These are phyloP conservation scores for Teleogryllus oceanicus DNA, from an alignment of 2,888 invertebrate species.

Conservation along the genomic window DNA sequence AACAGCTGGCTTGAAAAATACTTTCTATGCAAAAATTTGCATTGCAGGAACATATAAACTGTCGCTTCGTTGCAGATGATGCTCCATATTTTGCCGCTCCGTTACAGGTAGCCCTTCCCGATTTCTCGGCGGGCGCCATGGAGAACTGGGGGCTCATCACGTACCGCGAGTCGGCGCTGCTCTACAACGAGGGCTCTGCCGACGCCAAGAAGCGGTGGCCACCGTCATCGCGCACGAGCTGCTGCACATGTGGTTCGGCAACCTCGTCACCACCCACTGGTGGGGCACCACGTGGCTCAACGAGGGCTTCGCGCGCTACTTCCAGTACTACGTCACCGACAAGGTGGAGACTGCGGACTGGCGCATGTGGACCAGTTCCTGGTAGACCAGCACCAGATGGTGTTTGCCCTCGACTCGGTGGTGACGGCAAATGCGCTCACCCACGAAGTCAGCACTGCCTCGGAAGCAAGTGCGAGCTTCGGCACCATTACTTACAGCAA, in stretches of 20 bases:
- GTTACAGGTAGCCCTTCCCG: constrained; percentile 31
- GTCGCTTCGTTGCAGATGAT: too few species aligned
- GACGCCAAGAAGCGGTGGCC: constrained; percentile 32
- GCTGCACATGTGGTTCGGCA: constrained; percentile 48
- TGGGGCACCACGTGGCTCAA: constrained; percentile 40
- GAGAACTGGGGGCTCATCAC: constrained; percentile 79
- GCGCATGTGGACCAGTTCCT: constrained; percentile 32
- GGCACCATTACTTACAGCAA: constrained; percentile 32
- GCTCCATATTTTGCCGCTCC: too few species aligned
- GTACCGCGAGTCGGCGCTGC: constrained; percentile 46
- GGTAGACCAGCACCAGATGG: constrained; percentile 30
- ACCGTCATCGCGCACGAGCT: constrained; percentile 49
- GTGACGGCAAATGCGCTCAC: constrained; percentile 28
- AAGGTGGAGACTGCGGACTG: constrained; percentile 29
- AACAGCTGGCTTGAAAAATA: too few species aligned
- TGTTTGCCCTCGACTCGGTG: constrained; percentile 28
- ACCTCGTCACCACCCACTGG: constrained; percentile 37
- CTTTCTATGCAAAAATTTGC: too few species aligned
- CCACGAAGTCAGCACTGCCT: constrained; percentile 35
- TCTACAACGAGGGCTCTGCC: not conserved
- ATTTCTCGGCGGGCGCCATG: constrained; percentile 48
- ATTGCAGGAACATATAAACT: too few species aligned
- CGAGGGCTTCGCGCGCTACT: constrained; percentile 49
- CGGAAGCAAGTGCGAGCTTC: constrained; percentile 41
- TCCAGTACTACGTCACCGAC: constrained; percentile 46